These are phyloP conservation scores for Syrphus vitripennis DNA, from an alignment of 2,888 invertebrate genomes.

Conservation along the genomic window DNA sequence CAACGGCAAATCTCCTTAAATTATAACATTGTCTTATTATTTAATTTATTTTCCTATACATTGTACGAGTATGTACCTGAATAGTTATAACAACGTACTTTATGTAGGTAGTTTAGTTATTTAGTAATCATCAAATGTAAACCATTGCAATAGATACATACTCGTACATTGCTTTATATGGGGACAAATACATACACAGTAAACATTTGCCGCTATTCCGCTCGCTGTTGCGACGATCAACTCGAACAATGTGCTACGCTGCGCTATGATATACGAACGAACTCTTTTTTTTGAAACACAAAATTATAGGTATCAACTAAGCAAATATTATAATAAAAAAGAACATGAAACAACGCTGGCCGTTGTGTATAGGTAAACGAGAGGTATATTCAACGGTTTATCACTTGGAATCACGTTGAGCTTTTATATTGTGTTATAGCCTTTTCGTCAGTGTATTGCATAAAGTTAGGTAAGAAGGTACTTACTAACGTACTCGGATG, in stretches of 20 bases:
- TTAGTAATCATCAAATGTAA: constrained; percentile 20
- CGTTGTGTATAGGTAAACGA: neutral
- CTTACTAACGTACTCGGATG: neutral
- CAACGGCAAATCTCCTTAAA: neutral
- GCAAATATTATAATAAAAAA: constrained; percentile 10
- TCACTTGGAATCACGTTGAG: constrained; percentile 5
- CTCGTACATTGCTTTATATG: neutral
- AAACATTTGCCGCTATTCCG: constrained; percentile 54
- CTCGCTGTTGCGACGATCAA: neutral
- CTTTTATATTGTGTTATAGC: constrained; percentile 32
- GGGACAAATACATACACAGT: constrained; percentile 1
- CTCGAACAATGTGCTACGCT: neutral
- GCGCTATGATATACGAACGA: constrained; percentile 4
- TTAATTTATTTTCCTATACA: no score
- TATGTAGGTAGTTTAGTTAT: neutral
- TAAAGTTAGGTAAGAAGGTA: constrained; percentile 33
- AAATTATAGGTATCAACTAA: constrained; percentile 29
- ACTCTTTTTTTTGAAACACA: constrained; percentile 1
- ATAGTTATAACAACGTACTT: neutral
- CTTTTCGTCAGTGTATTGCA: constrained; percentile 48
- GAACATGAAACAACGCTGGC: constrained; percentile 7
- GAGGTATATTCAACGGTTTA: constrained; percentile 5
- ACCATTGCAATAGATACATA: neutral
- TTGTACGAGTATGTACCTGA: no score
- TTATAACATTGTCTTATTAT: no score